Evolutionary conservation across 2,888 invertebrate genomes (phyloP).

Genomic region (Molanna angustata): DNA sequence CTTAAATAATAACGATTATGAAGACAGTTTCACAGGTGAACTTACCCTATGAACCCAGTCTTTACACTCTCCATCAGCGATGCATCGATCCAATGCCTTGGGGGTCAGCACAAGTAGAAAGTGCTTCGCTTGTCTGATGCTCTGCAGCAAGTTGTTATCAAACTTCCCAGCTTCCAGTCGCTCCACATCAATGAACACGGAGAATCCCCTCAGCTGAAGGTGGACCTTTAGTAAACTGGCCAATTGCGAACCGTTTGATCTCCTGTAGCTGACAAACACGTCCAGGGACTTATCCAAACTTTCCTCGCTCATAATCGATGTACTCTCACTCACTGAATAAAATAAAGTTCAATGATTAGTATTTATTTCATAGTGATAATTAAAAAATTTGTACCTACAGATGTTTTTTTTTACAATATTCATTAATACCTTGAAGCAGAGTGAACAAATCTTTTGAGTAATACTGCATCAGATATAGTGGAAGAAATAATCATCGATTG

Average conservation of each 20-base stretch:
- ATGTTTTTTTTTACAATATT: too few species aligned
- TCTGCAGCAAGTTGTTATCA: constrained; percentile 95
- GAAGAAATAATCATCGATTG: too few species aligned
- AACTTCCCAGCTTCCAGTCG: constrained; percentile 97
- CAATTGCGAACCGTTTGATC: constrained; percentile 96
- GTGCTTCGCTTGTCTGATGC: constrained; percentile 94
- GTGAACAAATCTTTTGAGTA: too few species aligned
- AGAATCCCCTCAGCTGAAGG: constrained; percentile 90
- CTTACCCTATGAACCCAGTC: constrained; percentile 99
- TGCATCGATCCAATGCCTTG: constrained; percentile 90
- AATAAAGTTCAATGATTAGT: too few species aligned
- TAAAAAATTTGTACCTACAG: too few species aligned
- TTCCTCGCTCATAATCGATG: constrained; percentile 68
- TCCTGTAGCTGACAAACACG: constrained; percentile 96
- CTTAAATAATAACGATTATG: too few species aligned
- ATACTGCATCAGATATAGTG: too few species aligned
- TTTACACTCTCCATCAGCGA: constrained; percentile 88
- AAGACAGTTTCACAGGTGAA: too few species aligned
- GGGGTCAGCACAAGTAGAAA: constrained; percentile 96
- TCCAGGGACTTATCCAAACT: constrained; percentile 88
- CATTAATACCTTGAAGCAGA: too few species aligned
- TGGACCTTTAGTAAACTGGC: constrained; percentile 96
- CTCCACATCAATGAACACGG: constrained; percentile 98
- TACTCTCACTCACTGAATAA: constrained; percentile 61
- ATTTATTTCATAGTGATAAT: too few species aligned